phyloP scores from a whole-genome alignment of 2,797 vertebrate species.

The Sandelia bainsii region DNA sequence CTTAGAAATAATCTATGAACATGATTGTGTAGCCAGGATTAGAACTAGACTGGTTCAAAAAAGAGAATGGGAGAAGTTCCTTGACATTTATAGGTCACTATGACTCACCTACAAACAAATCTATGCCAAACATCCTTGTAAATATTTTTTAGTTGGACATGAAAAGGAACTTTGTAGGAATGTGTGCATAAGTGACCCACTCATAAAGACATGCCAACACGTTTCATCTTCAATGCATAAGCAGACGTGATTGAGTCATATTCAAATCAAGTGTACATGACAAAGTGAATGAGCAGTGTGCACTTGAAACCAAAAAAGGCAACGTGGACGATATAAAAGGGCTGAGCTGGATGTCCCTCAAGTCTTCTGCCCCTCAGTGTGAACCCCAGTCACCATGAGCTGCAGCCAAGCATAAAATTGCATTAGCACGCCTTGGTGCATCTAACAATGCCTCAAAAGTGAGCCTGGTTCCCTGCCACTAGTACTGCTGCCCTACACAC shows the following conservation, averaged over 20 bases:
- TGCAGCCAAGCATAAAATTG: conserved; percentile 80
- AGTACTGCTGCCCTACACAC: conserved; percentile 35
- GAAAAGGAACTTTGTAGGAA: conserved; percentile 25
- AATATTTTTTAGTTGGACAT: conserved; percentile 50
- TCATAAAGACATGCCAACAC: conserved; percentile 29
- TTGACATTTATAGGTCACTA: conserved; percentile 73
- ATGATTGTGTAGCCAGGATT: conserved; percentile 29
- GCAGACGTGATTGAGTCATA: conserved; percentile 43
- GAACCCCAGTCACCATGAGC: conserved; percentile 73
- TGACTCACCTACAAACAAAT: conserved; percentile 49
- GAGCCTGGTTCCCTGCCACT: conserved; percentile 65
- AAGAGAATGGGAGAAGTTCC: conserved; percentile 41
- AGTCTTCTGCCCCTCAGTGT: conserved; percentile 71
- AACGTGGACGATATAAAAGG: conserved; percentile 48
- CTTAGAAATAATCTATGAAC: conserved; percentile 28
- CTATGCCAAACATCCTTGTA: conserved; percentile 33
- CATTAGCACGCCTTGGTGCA: conserved; percentile 78
- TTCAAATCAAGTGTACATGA: conserved; percentile 46
- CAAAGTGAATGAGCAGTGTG: conserved; percentile 7
- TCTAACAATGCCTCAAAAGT: conserved; percentile 78
- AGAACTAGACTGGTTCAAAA: conserved; percentile 31
- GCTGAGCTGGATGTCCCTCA: conserved; percentile 62
- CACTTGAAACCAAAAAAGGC: conserved; percentile 46
- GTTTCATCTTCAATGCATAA: conserved; percentile 20
- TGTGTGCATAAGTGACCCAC: conserved; percentile 15